Evolutionary conservation across 2,797 vertebrate genomes (phyloP).

Genomic region (Gadopsis bispinosus): DNA sequence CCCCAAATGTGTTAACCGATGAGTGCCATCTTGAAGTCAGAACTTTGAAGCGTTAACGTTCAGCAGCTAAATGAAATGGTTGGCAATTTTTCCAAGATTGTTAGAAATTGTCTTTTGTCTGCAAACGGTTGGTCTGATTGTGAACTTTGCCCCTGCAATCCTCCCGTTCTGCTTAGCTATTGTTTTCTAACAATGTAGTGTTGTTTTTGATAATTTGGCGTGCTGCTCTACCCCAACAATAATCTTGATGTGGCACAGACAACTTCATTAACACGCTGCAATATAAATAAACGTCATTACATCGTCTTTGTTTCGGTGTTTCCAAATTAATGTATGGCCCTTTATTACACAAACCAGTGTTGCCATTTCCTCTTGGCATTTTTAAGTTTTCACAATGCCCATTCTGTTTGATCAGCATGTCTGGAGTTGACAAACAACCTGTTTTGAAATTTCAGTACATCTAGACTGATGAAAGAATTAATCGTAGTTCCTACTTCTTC

Average conservation of each 20-base stretch:
- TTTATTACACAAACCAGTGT: constrained; percentile 66
- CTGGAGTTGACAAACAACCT: background rate
- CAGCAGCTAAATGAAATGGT: background rate
- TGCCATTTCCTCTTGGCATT: constrained; percentile 69
- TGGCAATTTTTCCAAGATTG: constrained; percentile 4
- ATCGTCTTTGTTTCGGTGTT: constrained; percentile 41
- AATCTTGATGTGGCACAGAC: constrained; percentile 27
- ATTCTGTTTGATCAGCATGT: constrained; percentile 1
- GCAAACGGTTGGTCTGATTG: constrained; percentile 26
- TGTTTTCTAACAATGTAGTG: constrained; percentile 66
- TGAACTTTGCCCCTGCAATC: constrained; percentile 69
- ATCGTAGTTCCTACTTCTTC: background rate
- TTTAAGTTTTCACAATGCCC: constrained; percentile 46
- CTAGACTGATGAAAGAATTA: constrained; percentile 8
- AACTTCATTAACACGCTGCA: constrained; percentile 3
- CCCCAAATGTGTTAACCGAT: background rate
- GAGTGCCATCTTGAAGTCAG: background rate
- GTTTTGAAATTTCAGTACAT: constrained; percentile 17
- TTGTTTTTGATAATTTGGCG: constrained; percentile 46
- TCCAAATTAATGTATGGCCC: constrained; percentile 26
- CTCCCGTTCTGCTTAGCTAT: constrained; percentile 50
- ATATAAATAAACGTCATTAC: constrained; percentile 5
- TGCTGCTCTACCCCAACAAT: constrained; percentile 8
- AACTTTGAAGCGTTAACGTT: background rate
- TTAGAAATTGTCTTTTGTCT: constrained; percentile 26